phyloP scores from a whole-genome alignment of 1,140 invertebrate genomes.

The Protaetia brevitarsis region DNA sequence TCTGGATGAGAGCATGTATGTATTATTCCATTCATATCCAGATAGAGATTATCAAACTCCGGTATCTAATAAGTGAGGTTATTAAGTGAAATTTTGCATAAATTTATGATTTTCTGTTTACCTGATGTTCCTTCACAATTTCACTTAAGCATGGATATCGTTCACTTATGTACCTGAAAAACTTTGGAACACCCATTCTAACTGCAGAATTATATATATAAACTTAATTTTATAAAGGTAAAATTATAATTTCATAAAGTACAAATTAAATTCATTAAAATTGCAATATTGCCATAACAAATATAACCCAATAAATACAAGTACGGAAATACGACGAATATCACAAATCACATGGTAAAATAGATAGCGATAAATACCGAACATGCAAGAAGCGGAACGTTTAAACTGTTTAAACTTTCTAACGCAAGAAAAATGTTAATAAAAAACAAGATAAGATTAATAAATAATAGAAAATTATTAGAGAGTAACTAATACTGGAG shows the following conservation, averaged over 20 bases:
- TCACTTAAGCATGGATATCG: conserved; percentile 95
- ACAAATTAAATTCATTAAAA: background rate
- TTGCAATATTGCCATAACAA: background rate
- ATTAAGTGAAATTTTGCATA: conserved; percentile 7
- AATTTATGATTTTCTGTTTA: conserved; percentile 49
- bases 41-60: conserved; percentile 95
- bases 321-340: too few species aligned
- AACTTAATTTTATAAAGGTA: background rate
- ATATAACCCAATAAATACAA: background rate
- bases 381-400: too few species aligned
- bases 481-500: too few species aligned
- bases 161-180: conserved; percentile 95
- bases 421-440: too few species aligned
- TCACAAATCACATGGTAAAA: background rate
- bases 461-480: too few species aligned
- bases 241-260: background rate
- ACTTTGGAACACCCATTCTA: conserved; percentile 95
- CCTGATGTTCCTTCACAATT: conserved; percentile 90
- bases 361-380: background rate
- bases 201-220: background rate
- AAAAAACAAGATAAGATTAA: too few species aligned
- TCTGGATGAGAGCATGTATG: conserved; percentile 96
- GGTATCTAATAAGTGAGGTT: conserved; percentile 68
- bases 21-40: conserved; percentile 97
- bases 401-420: too few species aligned